A percentile compares a stretch with the other conserved stretches of the same genome.
phyloP scores from a whole-genome alignment of 2,797 vertebrate species.

The Anniella stebbinsi region DNA sequence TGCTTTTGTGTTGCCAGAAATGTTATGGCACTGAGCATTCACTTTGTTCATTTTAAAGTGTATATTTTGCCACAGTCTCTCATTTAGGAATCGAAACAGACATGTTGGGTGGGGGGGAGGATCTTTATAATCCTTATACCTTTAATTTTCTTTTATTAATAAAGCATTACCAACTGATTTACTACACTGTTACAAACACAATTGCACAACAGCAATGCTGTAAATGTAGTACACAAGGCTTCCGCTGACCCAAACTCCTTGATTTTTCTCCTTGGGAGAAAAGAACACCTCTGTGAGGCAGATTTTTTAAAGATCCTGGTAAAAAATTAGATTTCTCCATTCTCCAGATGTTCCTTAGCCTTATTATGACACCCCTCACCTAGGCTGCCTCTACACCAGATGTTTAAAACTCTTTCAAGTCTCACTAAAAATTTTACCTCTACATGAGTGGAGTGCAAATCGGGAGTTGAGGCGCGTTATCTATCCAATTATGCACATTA shows the following conservation, averaged over 20 bases:
- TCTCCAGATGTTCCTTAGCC: slow-evolving; percentile 53
- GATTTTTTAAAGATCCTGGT: slow-evolving; percentile 28
- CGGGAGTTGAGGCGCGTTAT: no score
- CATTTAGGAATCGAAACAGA: not conserved
- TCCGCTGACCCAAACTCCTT: not conserved
- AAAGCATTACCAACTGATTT: not conserved
- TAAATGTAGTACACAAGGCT: slow-evolving; percentile 22
- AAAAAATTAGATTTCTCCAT: slow-evolving; percentile 61
- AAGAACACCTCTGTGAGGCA: slow-evolving; percentile 47
- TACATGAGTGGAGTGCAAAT: no score
- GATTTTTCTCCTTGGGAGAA: slow-evolving; percentile 3
- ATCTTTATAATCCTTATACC: not conserved
- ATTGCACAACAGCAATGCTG: not conserved
- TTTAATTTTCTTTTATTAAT: slow-evolving; percentile 29
- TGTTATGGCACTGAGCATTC: not conserved
- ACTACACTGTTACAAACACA: slow-evolving; percentile 25
- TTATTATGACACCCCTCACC: slow-evolving; percentile 70
- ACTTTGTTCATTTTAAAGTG: not conserved
- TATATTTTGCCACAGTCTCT: not conserved
- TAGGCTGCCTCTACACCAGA: no score
- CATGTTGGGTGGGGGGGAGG: no score
- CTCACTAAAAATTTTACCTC: no score
- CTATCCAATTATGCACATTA: no score
- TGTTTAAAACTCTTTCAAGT: no score
- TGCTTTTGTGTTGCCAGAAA: not conserved